Evolutionary conservation across 2,888 invertebrate species (phyloP).

Genomic region (Hyles lineata): DNA sequence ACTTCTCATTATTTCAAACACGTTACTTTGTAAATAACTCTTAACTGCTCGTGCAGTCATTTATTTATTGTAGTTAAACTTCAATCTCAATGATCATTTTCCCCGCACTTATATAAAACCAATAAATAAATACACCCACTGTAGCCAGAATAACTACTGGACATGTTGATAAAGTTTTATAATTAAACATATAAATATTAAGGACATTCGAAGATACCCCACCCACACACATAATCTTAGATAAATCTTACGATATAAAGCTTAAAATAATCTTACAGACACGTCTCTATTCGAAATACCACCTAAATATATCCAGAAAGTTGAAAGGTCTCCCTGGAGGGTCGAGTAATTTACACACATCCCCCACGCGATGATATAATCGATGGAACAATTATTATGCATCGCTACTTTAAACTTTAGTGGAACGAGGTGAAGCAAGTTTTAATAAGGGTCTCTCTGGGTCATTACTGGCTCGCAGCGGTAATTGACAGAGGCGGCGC

Average conservation of each 20-base stretch:
- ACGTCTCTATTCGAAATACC: too few relatives aligned
- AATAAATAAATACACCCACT: too few relatives aligned
- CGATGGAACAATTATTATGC: constrained; percentile 67
- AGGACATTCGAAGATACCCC: too few relatives aligned
- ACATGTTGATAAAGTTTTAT: too few relatives aligned
- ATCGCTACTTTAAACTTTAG: constrained; percentile 75
- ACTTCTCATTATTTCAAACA: not conserved
- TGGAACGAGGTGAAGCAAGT: constrained; percentile 70
- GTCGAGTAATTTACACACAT: not conserved
- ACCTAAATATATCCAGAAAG: not conserved
- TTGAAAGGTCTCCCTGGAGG: not conserved
- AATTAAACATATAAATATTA: too few relatives aligned
- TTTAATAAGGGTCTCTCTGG: constrained; percentile 79
- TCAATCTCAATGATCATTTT: too few relatives aligned
- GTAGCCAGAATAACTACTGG: too few relatives aligned
- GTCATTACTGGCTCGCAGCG: constrained; percentile 74
- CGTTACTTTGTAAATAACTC: not conserved
- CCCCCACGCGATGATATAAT: constrained; percentile 42
- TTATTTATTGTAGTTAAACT: not conserved
- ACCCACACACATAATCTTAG: too few relatives aligned
- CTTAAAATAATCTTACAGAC: too few relatives aligned
- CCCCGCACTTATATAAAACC: too few relatives aligned
- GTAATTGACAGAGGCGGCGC: constrained; percentile 71
- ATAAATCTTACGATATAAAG: too few relatives aligned
- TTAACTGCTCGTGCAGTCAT: not conserved